Conservation (phyloP, 2,113 vertebrate species). For the Ascaphus truei region DNA sequence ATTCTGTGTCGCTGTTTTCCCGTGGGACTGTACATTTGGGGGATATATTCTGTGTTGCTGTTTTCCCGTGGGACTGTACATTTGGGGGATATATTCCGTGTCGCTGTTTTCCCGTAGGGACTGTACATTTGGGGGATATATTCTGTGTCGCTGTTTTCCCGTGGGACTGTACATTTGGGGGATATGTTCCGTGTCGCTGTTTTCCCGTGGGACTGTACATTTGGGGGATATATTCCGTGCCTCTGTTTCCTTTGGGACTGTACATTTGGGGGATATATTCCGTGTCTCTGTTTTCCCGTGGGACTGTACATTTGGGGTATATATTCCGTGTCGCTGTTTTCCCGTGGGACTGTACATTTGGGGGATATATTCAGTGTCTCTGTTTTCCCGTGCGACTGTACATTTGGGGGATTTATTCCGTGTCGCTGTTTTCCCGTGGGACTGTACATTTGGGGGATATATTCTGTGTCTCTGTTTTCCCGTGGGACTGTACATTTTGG, state of each 20-base stretch:
- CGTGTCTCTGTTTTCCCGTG: conserved; percentile 68
- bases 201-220: conserved; percentile 75
- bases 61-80: conserved; percentile 76
- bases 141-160: conserved; percentile 67
- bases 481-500: conserved; percentile 79
- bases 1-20: conserved; percentile 65
- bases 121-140: conserved; percentile 76
- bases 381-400: conserved; percentile 62
- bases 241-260: conserved; percentile 67
- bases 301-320: conserved; percentile 76
- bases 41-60: conserved; percentile 72
- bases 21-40: conserved; percentile 79
- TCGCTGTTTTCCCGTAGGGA: conserved; percentile 73
- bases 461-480: conserved; percentile 65
- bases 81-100: conserved; percentile 70
- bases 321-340: conserved; percentile 68
- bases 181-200: conserved; percentile 73
- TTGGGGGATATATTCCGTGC: conserved; percentile 74
- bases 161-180: conserved; percentile 77
- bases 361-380: conserved; percentile 76
- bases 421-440: conserved; percentile 70
- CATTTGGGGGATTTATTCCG: conserved; percentile 75
- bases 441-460: conserved; percentile 77
- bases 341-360: conserved; percentile 76
- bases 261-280: conserved; percentile 76